Percentiles rank a stretch among this genome's conserved stretches.
Conservation (phyloP, 2,888 invertebrate genomes). For the Latrodectus elegans region DNA sequence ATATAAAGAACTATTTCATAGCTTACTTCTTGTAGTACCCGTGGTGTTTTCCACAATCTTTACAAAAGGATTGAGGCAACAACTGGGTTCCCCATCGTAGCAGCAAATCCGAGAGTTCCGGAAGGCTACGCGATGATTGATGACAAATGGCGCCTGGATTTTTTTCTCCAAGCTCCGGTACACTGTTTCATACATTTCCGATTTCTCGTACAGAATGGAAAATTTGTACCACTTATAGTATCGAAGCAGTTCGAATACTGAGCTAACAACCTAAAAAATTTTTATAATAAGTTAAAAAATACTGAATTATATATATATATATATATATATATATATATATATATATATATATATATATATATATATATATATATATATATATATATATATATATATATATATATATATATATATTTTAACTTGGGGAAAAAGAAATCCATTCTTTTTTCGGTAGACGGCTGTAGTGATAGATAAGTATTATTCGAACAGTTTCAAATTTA, state of each 20-base stretch:
- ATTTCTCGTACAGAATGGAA: constrained; percentile 55
- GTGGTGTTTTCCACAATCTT: constrained; percentile 51
- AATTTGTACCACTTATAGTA: constrained; percentile 68
- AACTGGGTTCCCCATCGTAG: constrained; percentile 3
- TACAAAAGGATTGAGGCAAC: constrained; percentile 50
- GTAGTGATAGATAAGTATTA: too few species aligned
- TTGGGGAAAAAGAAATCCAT: too few species aligned
- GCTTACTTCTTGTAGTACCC: constrained; percentile 41
- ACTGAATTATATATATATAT: not conserved
- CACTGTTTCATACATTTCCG: constrained; percentile 42
- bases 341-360: not conserved
- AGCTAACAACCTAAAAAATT: constrained; percentile 44
- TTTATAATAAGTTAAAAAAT: too few species aligned
- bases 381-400: too few species aligned
- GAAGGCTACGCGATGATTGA: constrained; percentile 30
- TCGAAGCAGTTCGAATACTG: constrained; percentile 48
- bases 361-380: not conserved
- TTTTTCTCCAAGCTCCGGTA: constrained; percentile 44
- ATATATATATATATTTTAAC: too few species aligned
- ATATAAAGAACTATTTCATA: too few species aligned
- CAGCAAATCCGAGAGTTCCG: constrained; percentile 45
- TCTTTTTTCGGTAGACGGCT: too few species aligned
- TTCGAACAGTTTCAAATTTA: too few species aligned
- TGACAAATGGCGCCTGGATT: constrained; percentile 20
- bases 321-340: not conserved